Evolutionary conservation across 2,113 vertebrate genomes (phyloP).

Genomic region (Andinoacara biseriatus): DNA sequence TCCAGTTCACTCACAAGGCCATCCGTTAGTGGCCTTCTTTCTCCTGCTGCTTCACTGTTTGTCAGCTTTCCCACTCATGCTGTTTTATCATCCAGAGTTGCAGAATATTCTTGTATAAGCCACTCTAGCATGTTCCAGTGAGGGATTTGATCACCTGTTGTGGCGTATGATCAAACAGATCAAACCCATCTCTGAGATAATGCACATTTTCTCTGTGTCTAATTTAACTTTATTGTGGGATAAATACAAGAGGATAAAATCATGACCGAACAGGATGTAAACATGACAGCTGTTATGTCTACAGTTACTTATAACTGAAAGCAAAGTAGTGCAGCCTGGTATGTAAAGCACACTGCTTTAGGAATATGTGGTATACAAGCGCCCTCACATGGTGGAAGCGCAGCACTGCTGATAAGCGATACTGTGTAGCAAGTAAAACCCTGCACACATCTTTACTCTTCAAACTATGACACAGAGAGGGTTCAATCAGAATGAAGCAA

Average conservation of each 20-base stretch:
- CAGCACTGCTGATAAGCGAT: constrained; percentile 37
- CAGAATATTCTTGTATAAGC: not conserved
- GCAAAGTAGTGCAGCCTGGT: not conserved
- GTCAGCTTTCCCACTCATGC: not conserved
- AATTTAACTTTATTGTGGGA: not conserved
- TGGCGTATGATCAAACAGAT: not conserved
- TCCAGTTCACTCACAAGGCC: constrained; percentile 47
- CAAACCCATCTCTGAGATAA: not conserved
- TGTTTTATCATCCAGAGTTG: not conserved
- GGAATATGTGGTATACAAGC: constrained; percentile 16
- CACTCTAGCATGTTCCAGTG: not conserved
- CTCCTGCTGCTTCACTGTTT: not conserved
- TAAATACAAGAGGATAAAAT: not conserved
- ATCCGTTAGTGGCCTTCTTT: constrained; percentile 57
- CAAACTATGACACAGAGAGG: too few relatives aligned
- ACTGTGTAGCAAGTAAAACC: constrained; percentile 32
- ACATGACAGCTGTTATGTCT: not conserved
- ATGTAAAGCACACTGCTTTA: not conserved
- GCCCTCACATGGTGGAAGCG: constrained; percentile 43
- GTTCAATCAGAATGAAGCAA: too few relatives aligned
- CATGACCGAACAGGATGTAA: not conserved
- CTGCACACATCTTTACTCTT: not conserved
- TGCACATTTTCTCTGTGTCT: not conserved
- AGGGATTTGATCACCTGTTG: not conserved
- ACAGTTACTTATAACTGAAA: not conserved